Base-by-base conservation (phyloP, 1,140 invertebrate species). In the honey bee (Apis mellifera) region DNA sequence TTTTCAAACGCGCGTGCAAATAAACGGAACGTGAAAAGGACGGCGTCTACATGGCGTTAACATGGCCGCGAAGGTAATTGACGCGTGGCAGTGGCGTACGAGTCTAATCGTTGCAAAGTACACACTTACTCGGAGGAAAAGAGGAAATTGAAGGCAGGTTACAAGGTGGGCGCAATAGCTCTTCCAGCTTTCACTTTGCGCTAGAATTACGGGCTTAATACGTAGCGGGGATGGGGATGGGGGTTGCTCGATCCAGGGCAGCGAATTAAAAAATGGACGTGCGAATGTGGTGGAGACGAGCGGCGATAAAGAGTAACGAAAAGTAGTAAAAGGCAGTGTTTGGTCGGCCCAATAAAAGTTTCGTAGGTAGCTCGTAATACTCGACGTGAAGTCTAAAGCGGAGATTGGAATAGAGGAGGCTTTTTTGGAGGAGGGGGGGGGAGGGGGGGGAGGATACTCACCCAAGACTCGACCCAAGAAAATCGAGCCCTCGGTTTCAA, bases 281-380 rank as follows among this genome's bases (percentile, higher is more conserved):
- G 75, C 85, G 73, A 73, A 42, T 5, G 84, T 86, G 90, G 87
- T 92, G 90, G 87, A 89, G 85, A 78, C 83, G 88, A 89, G 90
- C 84, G 90, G 91, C 90, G 89, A 92, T 92, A 92, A 92, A 93
- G 92, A 90, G 88, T 91, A 92, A 93, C 91, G 91, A 93, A 91
- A 7, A 92, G 90, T 91, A 90, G 87, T 91, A 92, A 91, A 91
- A 92, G 89, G 85, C 75, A 57, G 60, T 64, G 77, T 78, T 73
- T 70, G 42, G 71, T 42, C 73, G 71, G 59, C 70, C 42, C 64
- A 52, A 59, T 69, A 19, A 7, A 74, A 86, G 80, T 26, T 77
- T 79, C 70, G 57, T 84, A 66, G 76, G 74, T 76, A 52, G 57
- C 79, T 42, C 32, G 54, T 57, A 71, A 76, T 59, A 26, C 17